Percentiles rank a stretch among this genome's conserved stretches.
phyloP scores from a whole-genome alignment of 2,113 vertebrate species.

The Phodopus roborovskii region DNA sequence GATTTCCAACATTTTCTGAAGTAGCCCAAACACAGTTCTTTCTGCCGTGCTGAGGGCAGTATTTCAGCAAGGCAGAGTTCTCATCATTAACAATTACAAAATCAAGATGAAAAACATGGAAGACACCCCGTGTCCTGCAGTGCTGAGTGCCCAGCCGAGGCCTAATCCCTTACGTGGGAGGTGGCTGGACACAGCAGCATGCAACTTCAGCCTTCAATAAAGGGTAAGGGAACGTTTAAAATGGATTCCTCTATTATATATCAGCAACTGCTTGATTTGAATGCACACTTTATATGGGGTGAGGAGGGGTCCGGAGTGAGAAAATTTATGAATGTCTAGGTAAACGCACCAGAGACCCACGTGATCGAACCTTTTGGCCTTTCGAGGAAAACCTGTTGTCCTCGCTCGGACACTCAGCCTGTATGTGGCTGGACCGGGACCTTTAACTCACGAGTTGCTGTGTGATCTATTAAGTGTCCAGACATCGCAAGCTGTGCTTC shows the following conservation, averaged over 20 bases:
- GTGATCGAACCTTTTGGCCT: not conserved
- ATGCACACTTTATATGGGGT: not conserved
- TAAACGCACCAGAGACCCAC: not conserved
- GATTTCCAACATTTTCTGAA: not conserved
- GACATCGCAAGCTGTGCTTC: fast-evolving
- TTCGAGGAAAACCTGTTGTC: not conserved
- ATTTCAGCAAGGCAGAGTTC: not conserved
- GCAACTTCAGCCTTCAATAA: not conserved
- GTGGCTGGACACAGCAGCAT: fast-evolving
- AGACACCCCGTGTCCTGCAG: not conserved
- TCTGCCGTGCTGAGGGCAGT: not conserved
- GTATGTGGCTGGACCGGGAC: not conserved
- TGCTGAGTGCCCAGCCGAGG: not conserved
- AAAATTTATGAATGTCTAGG: not conserved
- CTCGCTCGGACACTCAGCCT: not conserved
- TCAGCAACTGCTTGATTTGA: not conserved
- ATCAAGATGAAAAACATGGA: not conserved
- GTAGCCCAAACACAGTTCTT: not conserved
- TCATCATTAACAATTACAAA: not conserved
- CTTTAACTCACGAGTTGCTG: not conserved
- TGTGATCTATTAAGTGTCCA: not conserved
- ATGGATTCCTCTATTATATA: too few species aligned
- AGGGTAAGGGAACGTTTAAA: not conserved
- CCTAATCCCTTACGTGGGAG: not conserved
- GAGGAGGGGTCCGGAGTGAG: not conserved